Evolutionary conservation across 2,888 invertebrate species (phyloP).

Genomic region (Germaria angustata): DNA sequence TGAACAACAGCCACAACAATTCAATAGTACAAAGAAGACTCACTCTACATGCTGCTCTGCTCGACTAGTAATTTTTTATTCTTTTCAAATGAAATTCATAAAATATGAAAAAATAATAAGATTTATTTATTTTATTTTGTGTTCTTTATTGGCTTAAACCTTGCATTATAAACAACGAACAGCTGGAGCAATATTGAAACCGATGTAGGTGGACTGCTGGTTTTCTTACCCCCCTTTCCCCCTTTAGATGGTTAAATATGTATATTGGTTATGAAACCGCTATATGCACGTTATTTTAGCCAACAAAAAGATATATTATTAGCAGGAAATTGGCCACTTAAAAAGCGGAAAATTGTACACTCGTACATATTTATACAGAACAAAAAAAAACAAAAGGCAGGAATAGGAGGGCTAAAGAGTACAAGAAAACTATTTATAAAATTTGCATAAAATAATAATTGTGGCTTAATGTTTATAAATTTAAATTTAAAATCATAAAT

Average conservation of each 20-base stretch:
- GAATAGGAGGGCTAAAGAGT: background rate
- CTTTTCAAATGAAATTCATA: conserved; percentile 13
- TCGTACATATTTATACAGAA: conserved; percentile 11
- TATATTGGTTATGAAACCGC: background rate
- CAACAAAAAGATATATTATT: conserved; percentile 33
- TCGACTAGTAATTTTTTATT: background rate
- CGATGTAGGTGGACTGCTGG: conserved; percentile 55
- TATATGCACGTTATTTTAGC: background rate
- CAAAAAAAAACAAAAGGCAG: background rate
- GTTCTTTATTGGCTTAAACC: background rate
- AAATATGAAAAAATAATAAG: conserved; percentile 8
- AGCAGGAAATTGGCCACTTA: conserved; percentile 66
- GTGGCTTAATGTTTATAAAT: conserved; percentile 17
- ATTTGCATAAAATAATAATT: conserved; percentile 58
- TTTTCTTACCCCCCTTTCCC: background rate
- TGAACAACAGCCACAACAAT: background rate
- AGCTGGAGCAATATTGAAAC: conserved; percentile 29
- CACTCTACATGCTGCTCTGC: background rate
- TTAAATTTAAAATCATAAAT: conserved; percentile 17
- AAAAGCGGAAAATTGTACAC: conserved; percentile 54
- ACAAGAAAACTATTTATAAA: background rate
- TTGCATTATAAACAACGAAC: conserved; percentile 10
- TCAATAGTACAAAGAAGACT: background rate
- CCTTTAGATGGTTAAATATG: background rate
- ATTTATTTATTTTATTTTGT: background rate